Evolutionary conservation across 2,888 invertebrate genomes (phyloP).

Genomic region (Portevinia maculata): DNA sequence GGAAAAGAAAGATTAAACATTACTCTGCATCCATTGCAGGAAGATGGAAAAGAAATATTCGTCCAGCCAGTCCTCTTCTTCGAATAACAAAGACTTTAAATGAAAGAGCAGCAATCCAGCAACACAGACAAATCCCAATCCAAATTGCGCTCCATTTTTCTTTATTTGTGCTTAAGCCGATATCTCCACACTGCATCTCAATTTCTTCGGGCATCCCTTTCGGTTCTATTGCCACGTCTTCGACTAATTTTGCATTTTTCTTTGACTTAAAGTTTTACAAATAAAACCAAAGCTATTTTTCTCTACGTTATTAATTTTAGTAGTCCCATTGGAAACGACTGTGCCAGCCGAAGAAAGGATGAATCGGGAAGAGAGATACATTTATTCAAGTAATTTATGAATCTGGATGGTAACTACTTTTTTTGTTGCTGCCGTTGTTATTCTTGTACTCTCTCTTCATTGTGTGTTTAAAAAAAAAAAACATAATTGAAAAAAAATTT

Average conservation of each 20-base stretch:
- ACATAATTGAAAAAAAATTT: constrained; percentile 5
- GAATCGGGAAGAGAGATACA: neutral
- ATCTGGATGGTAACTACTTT: constrained; percentile 7
- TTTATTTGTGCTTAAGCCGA: constrained; percentile 12
- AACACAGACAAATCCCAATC: constrained; percentile 27
- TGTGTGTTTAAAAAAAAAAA: constrained; percentile 8
- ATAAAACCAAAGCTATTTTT: constrained; percentile 27
- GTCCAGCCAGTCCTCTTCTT: constrained; percentile 1
- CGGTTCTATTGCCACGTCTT: constrained; percentile 35
- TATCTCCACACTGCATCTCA: constrained; percentile 53
- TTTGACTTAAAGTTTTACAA: constrained; percentile 35
- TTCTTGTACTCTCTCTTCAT: neutral
- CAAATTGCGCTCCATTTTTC: constrained; percentile 39
- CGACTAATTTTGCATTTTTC: constrained; percentile 49
- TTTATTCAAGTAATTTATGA: constrained; percentile 51
- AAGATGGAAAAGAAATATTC: constrained; percentile 7
- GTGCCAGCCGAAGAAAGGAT: constrained; percentile 7
- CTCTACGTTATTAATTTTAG: constrained; percentile 55
- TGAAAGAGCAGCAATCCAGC: constrained; percentile 28
- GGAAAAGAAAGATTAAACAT: constrained; percentile 40
- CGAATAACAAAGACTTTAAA: constrained; percentile 40
- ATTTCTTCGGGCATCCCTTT: constrained; percentile 54
- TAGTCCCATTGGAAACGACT: constrained; percentile 33
- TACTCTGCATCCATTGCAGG: constrained; percentile 45
- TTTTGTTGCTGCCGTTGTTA: neutral